Evolutionary conservation across 2,797 vertebrate genomes (phyloP), one percentile per base, ranked within the genome.

Genomic region (Tenualosa thibaudeaui): DNA sequence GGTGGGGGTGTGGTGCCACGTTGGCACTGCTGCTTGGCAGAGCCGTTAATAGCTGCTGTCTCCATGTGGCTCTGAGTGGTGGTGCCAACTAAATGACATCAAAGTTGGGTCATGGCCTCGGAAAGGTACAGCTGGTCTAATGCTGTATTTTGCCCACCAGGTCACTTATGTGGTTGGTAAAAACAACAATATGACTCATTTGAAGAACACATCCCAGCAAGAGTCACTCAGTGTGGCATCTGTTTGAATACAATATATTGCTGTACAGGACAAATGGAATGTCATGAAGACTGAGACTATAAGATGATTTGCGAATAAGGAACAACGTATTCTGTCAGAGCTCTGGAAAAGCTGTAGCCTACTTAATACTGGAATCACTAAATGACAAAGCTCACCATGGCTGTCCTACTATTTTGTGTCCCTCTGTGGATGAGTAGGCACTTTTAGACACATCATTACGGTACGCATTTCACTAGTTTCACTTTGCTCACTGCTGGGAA

Each of bases 121-220:
- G 40, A 46, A 40, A 46, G 71, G 71, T 43, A 78, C 37, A 19
- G 71, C 71, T 78, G 71, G 71, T 40, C 46, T 78, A 46, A 78
- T 43, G 2, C 71, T 22, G 71, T 9, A 8, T 37, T 78, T 78
- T 78, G 71, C 15, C 17, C 71, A 8, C 12, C 37, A 31, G 31
- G 65, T n/a, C 65, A 71, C 13, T 40, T 17, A 31, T 31, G 37
- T 15, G 37, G 46, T 49, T 49, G 46, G 46, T 4, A 49, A 49
- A 49, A 49, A 5, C 46, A 49, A 8, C 4, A 8, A 4, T 49
- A 17, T 40, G 31, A 46, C 19, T 78, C 1, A 8, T 19, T 22
- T 43, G 37, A 31, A 31, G 31, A 56, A 17, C 4, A 15, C 53
- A 56, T 56, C 17, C 53, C 3, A 9, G 12, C 50, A 56, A 56